Conservation (phyloP, 2,797 vertebrate species). For the Myiotriccus ornatus region DNA sequence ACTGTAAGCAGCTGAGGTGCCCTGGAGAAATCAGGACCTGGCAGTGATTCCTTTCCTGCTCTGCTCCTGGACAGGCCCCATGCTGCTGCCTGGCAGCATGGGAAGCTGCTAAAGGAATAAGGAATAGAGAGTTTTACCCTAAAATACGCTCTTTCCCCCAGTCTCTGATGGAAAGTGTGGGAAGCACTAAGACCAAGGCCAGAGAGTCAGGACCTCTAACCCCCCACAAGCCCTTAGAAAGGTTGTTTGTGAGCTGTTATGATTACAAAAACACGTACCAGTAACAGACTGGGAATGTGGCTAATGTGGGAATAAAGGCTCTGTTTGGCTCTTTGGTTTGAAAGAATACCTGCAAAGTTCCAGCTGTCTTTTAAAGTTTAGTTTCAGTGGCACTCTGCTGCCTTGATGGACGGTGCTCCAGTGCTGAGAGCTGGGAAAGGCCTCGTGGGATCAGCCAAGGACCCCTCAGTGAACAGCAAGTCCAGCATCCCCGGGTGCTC, state of each 20-base stretch:
- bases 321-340: background rate
- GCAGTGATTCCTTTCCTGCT: background rate
- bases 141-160: background rate
- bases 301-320: background rate
- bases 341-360: background rate
- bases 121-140: background rate
- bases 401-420: background rate
- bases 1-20: background rate
- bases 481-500: background rate
- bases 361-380: background rate
- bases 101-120: background rate
- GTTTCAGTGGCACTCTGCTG: background rate
- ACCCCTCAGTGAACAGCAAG: background rate
- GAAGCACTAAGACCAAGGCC: background rate
- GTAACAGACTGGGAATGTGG: background rate
- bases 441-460: fast-evolving
- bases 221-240: background rate
- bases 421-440: background rate
- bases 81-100: background rate
- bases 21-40: background rate
- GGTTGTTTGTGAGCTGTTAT: background rate
- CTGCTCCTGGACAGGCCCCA: background rate
- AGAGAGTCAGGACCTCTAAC: background rate
- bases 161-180: background rate
- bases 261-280: background rate